Base-by-base conservation (phyloP, 92 coral and sea anemone genomes). In the Epizoanthus ramosus region DNA sequence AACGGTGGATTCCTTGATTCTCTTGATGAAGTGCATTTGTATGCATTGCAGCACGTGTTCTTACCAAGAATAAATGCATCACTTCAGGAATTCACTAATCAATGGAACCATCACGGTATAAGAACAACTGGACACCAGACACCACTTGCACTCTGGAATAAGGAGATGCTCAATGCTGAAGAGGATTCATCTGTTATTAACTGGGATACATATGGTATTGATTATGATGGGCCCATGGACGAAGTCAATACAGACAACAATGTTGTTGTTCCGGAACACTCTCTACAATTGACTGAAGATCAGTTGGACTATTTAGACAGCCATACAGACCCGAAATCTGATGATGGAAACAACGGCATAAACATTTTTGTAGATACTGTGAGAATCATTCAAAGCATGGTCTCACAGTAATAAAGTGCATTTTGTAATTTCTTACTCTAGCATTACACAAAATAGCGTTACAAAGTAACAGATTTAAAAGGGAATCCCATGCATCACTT, bases 41-140 rank as follows among this genome's bases (percentile, higher is more conserved):
- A 21, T 83, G 87, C 83, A 18, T 39, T 84, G 4, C 87, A 84
- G 25, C 74, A 72, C 60, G 73, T 57, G 5, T 83, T 70, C 41
- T 71, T 79, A 73, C 81, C 86, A 59, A 68, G 88, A 39, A 84
- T 87, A 23, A 90, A 90, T 80, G 72, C 60, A 13, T 90, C 88
- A 1, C 66, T 87, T 21, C 60, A 56, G 61, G 88, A 90, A 72
- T 90, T 90, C 35, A 68, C 53, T 68, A 73, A 79, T 5, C 93
- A 84, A 69, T 87, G 88, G 90, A 90, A 90, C 71, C 81, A 89
- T 69, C 92, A 89, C 83, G 83, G 88, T 13, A 37, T 87, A 4
- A 79, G 93, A 67, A 87, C 91, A 23, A 74, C 56, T 4, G 54
- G 79, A 14, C 88, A 86, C 45, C 90, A 86, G 83, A 61, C 88